A percentile compares a stretch with the other conserved stretches of the same genome.
phyloP scores from a whole-genome alignment of 2,888 invertebrate species.

The Limnephilus lunatus region DNA sequence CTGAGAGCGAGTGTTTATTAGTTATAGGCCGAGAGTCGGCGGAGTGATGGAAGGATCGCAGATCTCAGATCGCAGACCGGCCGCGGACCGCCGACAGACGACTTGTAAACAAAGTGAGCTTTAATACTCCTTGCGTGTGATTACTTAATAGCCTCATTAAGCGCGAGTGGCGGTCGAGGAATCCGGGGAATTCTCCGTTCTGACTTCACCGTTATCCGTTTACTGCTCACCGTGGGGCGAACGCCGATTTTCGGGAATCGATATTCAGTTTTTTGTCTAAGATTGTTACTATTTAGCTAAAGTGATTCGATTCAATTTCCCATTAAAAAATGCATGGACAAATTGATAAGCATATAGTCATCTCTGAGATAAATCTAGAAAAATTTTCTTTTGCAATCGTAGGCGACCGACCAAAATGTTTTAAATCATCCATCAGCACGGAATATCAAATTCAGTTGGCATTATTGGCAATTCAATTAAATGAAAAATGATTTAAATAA shows the following conservation, averaged over 20 bases:
- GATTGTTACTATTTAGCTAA: neutral
- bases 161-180: slow-evolving; percentile 19
- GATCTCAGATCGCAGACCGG: slow-evolving; percentile 56
- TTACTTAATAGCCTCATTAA: slow-evolving; percentile 71
- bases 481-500: no score
- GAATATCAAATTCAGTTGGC: no score
- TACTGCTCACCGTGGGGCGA: neutral
- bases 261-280: neutral
- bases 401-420: no score
- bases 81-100: slow-evolving; percentile 55
- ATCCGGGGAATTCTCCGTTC: slow-evolving; percentile 5
- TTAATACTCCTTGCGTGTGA: slow-evolving; percentile 72
- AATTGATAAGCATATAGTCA: neutral
- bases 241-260: neutral
- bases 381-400: no score
- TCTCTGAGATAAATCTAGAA: no score
- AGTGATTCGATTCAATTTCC: no score
- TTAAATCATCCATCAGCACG: no score
- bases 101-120: slow-evolving; percentile 65
- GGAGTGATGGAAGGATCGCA: slow-evolving; percentile 61
- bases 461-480: no score
- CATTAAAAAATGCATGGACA: neutral
- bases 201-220: neutral
- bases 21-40: slow-evolving; percentile 37
- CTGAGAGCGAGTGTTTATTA: slow-evolving; percentile 43